Evolutionary conservation across 2,888 invertebrate species (phyloP).

Genomic region (Cryptocephalus primarius): DNA sequence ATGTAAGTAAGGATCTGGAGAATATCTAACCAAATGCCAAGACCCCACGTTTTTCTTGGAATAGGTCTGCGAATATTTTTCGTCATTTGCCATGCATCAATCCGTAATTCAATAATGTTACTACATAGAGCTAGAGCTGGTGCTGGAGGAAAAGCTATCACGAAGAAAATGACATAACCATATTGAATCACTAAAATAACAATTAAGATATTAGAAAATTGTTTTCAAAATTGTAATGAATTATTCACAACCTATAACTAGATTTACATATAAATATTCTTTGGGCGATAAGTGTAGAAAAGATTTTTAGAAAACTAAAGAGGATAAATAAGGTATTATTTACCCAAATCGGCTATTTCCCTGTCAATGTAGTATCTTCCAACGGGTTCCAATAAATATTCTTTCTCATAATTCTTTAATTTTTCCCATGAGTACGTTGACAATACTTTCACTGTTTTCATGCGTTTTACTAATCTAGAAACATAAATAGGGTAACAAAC

Average conservation of each 20-base stretch:
- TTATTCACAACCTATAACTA: no score
- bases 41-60: conserved; percentile 14
- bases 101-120: conserved; percentile 47
- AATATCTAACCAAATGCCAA: conserved; percentile 25
- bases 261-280: not conserved
- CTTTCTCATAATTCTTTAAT: conserved; percentile 36
- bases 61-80: conserved; percentile 19
- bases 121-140: conserved; percentile 51
- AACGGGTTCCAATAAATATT: conserved; percentile 24
- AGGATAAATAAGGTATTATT: conserved; percentile 19
- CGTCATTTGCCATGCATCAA: conserved; percentile 20
- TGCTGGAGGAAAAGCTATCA: conserved; percentile 52
- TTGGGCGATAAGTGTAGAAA: no score
- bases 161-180: conserved; percentile 54
- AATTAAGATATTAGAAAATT: not conserved
- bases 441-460: no score
- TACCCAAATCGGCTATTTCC: conserved; percentile 22
- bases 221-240: no score
- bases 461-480: no score
- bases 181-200: conserved; percentile 46
- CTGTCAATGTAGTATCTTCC: conserved; percentile 23
- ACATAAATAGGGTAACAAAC: no score
- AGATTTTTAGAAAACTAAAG: no score
- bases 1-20: conserved; percentile 22
- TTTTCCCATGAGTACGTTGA: no score